Conservation (phyloP, 53 echinoderm and acorn worm species). For the Stichopus horrens region DNA sequence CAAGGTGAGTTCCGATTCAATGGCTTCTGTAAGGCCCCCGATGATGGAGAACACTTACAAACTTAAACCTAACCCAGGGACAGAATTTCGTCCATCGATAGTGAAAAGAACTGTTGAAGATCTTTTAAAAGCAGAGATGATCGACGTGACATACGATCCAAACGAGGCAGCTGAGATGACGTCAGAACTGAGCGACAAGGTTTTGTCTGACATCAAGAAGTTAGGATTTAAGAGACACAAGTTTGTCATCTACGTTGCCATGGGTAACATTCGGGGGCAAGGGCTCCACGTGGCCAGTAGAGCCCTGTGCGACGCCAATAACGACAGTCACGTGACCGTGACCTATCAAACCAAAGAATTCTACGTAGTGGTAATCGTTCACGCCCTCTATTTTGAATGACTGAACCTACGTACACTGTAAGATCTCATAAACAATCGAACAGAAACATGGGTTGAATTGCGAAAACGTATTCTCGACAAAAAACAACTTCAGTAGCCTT, state of each 20-base stretch:
- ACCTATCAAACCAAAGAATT: constrained; percentile 4
- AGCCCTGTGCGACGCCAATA: constrained; percentile 39
- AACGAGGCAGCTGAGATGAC: constrained; percentile 12
- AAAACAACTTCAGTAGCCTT: no score
- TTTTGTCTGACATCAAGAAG: constrained; percentile 23
- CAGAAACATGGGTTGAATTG: no score
- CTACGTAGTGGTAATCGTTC: constrained; percentile 35
- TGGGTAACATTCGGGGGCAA: constrained; percentile 28
- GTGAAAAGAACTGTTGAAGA: constrained; percentile 16
- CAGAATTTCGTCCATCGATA: neutral
- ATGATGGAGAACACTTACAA: constrained; percentile 48
- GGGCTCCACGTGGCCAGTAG: constrained; percentile 32
- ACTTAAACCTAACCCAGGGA: constrained; percentile 24
- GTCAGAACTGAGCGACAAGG: constrained; percentile 20
- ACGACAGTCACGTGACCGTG: constrained; percentile 31
- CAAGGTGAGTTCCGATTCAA: neutral
- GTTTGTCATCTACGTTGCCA: constrained; percentile 35
- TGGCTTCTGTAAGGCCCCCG: neutral
- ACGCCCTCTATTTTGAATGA: constrained; percentile 48
- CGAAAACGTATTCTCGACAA: no score
- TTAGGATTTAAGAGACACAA: constrained; percentile 45
- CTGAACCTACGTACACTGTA: neutral
- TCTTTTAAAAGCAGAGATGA: constrained; percentile 11
- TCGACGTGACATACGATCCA: constrained; percentile 32
- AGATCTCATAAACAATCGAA: neutral